phyloP scores from a whole-genome alignment of 2,113 vertebrate species.

The Thinocorus orbignyianus region DNA sequence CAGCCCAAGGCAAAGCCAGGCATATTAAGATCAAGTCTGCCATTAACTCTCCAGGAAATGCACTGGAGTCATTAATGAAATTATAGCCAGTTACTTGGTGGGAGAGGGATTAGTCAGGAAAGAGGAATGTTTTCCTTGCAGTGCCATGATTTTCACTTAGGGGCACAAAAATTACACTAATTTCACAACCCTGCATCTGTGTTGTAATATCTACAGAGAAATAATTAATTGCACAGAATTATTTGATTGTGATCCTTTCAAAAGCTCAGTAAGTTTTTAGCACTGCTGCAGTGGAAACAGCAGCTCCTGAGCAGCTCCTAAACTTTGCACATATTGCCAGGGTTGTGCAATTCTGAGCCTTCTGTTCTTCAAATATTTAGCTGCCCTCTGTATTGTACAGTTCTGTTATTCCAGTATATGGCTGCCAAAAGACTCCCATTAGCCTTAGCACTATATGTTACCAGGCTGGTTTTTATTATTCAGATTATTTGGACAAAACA shows the following conservation, averaged over 20 bases:
- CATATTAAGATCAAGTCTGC: not conserved
- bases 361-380: not conserved
- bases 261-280: not conserved
- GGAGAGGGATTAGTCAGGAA: not conserved
- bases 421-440: not conserved
- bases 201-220: not conserved
- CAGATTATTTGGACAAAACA: not conserved
- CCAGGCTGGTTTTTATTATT: constrained; percentile 2
- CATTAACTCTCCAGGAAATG: constrained; percentile 21
- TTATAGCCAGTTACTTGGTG: not conserved
- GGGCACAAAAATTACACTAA: not conserved
- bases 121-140: not conserved
- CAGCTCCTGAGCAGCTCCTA: not conserved
- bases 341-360: not conserved
- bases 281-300: not conserved
- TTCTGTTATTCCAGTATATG: not conserved
- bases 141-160: not conserved
- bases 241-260: not conserved
- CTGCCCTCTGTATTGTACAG: not conserved
- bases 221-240: not conserved
- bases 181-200: not conserved
- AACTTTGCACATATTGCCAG: not conserved
- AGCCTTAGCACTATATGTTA: not conserved
- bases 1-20: not conserved
- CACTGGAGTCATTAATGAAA: not conserved